Conservation (phyloP, 2,113 vertebrate genomes). For the Taxidea taxus region DNA sequence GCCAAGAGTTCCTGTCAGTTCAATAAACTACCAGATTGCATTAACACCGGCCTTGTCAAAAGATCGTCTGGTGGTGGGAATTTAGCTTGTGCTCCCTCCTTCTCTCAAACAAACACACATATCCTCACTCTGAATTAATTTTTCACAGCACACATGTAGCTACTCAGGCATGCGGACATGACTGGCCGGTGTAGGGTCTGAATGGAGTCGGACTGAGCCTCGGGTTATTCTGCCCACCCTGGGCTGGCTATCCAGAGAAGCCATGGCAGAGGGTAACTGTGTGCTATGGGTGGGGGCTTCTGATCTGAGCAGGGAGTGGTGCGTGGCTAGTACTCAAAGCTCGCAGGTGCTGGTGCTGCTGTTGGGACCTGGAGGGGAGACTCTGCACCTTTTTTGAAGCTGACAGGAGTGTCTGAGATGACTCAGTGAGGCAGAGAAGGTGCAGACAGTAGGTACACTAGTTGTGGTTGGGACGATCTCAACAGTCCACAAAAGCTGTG, state of each 20-base stretch:
- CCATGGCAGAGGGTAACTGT: not conserved
- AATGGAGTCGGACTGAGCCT: not conserved
- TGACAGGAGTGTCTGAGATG: not conserved
- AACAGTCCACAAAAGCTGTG: not conserved
- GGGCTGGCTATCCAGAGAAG: not conserved
- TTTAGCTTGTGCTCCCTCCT: not conserved
- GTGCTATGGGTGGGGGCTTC: not conserved
- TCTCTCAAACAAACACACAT: not conserved
- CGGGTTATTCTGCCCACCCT: not conserved
- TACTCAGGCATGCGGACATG: not conserved
- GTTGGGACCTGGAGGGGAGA: not conserved
- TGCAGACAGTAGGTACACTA: not conserved
- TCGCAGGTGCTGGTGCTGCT: not conserved
- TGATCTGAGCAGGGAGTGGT: not conserved
- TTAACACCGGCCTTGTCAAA: not conserved
- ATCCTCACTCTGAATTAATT: not conserved
- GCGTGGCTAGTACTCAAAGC: not conserved
- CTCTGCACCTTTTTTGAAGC: not conserved
- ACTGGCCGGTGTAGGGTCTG: not conserved
- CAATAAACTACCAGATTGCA: not conserved
- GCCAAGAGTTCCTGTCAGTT: not conserved
- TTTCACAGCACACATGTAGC: not conserved
- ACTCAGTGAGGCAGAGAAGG: not conserved
- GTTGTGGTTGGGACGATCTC: not conserved
- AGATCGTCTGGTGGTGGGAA: not conserved